Evolutionary conservation across 2,797 vertebrate species (phyloP).

Genomic region (Odontamblyopus rebecca): DNA sequence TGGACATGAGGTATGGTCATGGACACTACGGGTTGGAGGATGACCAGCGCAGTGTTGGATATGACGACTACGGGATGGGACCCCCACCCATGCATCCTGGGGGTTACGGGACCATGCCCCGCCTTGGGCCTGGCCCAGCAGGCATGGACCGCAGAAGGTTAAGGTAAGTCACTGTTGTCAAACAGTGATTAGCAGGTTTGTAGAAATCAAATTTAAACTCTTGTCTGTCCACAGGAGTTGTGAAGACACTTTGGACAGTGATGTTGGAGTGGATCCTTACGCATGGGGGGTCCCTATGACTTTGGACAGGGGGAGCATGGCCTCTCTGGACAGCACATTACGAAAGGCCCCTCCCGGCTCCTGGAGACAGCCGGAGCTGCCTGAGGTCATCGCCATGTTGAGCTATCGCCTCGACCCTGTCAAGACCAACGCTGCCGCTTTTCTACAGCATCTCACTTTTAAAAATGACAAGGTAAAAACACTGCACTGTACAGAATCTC

Average conservation of each 20-base stretch:
- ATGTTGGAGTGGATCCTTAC: constrained; percentile 83
- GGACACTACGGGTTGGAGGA: constrained; percentile 89
- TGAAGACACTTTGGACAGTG: constrained; percentile 91
- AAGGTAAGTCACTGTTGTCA: constrained; percentile 57
- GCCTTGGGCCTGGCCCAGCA: constrained; percentile 62
- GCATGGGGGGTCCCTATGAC: constrained; percentile 87
- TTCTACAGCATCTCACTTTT: constrained; percentile 94
- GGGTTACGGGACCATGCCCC: constrained; percentile 88
- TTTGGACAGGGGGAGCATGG: constrained; percentile 91
- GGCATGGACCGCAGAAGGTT: constrained; percentile 69
- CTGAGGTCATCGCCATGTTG: constrained; percentile 95
- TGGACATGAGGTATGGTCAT: constrained; percentile 87
- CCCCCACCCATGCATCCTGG: constrained; percentile 78
- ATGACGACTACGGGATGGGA: constrained; percentile 89
- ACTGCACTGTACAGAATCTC: background rate
- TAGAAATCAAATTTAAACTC: background rate
- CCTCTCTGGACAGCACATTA: constrained; percentile 92
- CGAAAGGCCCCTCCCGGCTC: constrained; percentile 81
- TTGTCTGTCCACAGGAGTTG: constrained; percentile 82
- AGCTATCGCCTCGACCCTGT: constrained; percentile 93
- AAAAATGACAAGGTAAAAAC: constrained; percentile 90
- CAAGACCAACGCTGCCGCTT: constrained; percentile 94
- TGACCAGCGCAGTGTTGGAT: constrained; percentile 91
- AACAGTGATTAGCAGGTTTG: background rate
- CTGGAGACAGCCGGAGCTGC: constrained; percentile 95